Base-by-base conservation (phyloP, 2,113 vertebrate species). In the Urocitellus parryii region DNA sequence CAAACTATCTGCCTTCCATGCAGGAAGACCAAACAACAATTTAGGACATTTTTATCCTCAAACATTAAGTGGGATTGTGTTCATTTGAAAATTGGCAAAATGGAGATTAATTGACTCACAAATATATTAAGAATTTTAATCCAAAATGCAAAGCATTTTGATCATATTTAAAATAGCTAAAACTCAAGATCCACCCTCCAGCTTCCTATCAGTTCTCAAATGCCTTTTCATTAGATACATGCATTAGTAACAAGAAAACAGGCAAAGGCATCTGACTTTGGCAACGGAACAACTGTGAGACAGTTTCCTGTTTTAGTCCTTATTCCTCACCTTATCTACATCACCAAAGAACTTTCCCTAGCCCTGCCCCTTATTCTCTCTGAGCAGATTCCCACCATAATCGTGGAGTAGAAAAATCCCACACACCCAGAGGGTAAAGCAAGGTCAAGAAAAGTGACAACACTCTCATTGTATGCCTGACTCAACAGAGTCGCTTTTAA, bases 401-500 rank as follows among this genome's bases (percentile, higher is more conserved):
- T 37, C 84, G 68, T 80, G 88, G 63, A 84, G 96, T 45, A 58
- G 48, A 96, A 96, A 97, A 89, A 27, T 56, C 16, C 58, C 24
- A 88, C 90, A 70, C 53, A 88, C 80, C 37, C 86, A 96, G 91
- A 80, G 24, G 56, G 79, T 87, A 96, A 67, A 91, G 88, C 63
- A 95, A 96, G 92, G 95, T 95, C 94, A 95, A 91, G 88, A 97
- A 89, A 89, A 97, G 25, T 0, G n/a, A 70, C 72, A 88, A 90
- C 48, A 72, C 14, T 88, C 88, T 95, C 94, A 45, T 82, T 83
- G 12, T 0, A 89, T 90, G 25, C 74, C 96, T 14, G 18, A 87
- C 82, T 97, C 97, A 96, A 34, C 17, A 18, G 0, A 56, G 81
- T 93, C 97, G 95, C 97, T 98, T 98, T 98, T 61, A 91, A 27